These are phyloP conservation scores for Euzophera pinguis DNA, from an alignment of 2,888 invertebrate species.

Conservation along the genomic window DNA sequence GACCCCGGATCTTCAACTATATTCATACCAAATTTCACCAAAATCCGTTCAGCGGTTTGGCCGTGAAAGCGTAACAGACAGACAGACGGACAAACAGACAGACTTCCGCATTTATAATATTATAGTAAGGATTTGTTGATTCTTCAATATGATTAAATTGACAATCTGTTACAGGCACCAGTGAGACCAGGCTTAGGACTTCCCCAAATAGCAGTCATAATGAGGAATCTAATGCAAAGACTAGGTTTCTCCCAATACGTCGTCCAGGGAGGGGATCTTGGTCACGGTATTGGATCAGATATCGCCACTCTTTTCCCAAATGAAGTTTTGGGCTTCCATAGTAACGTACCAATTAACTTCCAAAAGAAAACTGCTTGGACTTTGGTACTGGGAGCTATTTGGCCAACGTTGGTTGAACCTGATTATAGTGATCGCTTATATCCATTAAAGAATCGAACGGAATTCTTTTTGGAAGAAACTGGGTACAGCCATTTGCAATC, in stretches of 20 bases:
- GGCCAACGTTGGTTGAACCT: constrained; percentile 71
- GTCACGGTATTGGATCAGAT: constrained; percentile 80
- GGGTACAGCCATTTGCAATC: constrained; percentile 87
- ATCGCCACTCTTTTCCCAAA: constrained; percentile 83
- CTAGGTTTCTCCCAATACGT: constrained; percentile 83
- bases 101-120: too few species aligned
- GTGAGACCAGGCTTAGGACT: constrained; percentile 80
- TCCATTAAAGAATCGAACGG: constrained; percentile 59
- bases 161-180: constrained; percentile 54
- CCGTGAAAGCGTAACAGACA: too few species aligned
- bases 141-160: too few species aligned
- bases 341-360: constrained; percentile 80
- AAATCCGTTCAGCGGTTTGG: too few species aligned
- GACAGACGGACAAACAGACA: too few species aligned
- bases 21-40: too few species aligned
- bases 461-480: constrained; percentile 63
- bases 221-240: constrained; percentile 85
- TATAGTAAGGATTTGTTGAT: too few species aligned
- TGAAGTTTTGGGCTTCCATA: constrained; percentile 77
- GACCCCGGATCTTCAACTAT: too few species aligned
- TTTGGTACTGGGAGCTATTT: constrained; percentile 65
- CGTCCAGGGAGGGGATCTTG: constrained; percentile 89
- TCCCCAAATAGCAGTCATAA: constrained; percentile 79
- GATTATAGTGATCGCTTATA: constrained; percentile 71
- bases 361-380: constrained; percentile 41